phyloP scores from a whole-genome alignment of 2,888 invertebrate genomes.

The Anodontia alba region DNA sequence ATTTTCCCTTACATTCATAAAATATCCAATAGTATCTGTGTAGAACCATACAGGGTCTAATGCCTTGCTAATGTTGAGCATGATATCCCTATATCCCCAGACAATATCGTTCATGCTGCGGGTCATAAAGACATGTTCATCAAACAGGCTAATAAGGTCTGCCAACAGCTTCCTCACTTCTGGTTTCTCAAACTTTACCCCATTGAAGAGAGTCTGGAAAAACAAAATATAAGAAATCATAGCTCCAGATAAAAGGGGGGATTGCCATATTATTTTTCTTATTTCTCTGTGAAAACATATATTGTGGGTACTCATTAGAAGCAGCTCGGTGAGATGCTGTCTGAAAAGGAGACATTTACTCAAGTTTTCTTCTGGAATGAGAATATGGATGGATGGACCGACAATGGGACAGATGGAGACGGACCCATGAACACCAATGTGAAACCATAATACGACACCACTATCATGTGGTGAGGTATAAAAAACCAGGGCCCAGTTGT shows the following conservation, averaged over 20 bases:
- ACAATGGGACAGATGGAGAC: not conserved
- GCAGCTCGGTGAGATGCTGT: not conserved
- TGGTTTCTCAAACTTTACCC: constrained; percentile 57
- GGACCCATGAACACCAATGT: no score
- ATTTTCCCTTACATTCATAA: constrained; percentile 78
- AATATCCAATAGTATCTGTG: constrained; percentile 77
- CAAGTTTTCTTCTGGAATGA: not conserved
- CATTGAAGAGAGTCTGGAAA: constrained; percentile 69
- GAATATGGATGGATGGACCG: not conserved
- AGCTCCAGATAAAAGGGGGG: no score
- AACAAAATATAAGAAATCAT: no score
- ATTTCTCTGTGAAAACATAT: no score
- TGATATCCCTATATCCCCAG: constrained; percentile 91
- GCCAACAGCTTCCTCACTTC: constrained; percentile 51
- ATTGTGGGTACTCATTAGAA: no score
- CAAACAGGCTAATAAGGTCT: constrained; percentile 27
- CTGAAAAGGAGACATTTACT: not conserved
- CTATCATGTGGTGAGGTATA: no score
- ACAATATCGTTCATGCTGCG: constrained; percentile 87
- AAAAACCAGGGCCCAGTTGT: no score
- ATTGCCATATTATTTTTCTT: no score
- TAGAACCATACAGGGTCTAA: constrained; percentile 74
- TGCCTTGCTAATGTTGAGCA: constrained; percentile 86
- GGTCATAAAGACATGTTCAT: constrained; percentile 71
- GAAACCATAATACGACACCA: no score